Evolutionary conservation across 64 coral and sea anemone species (phyloP).

Genomic region (Exaiptasia diaphana): DNA sequence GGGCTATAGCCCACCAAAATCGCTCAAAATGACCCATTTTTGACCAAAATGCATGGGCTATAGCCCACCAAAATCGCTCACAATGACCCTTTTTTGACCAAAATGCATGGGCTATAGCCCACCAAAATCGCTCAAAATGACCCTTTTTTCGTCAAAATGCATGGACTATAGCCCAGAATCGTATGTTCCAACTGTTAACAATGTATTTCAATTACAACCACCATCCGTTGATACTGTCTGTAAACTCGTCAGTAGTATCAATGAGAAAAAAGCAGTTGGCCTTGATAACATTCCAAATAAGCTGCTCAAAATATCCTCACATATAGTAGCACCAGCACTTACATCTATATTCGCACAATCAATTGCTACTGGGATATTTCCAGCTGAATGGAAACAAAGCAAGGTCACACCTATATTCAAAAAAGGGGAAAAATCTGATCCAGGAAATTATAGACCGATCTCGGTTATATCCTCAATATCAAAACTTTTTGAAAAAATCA

Average conservation of each 20-base stretch:
- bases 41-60: too few relatives aligned
- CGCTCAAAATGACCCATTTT: too few relatives aligned
- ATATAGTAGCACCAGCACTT: conserved; percentile 34
- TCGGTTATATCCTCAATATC: neutral
- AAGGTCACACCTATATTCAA: neutral
- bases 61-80: too few relatives aligned
- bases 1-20: too few relatives aligned
- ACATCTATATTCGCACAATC: conserved; percentile 28
- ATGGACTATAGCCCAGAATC: too few relatives aligned
- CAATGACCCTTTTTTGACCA: too few relatives aligned
- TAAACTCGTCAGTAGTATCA: conserved; percentile 10
- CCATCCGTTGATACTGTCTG: conserved; percentile 5
- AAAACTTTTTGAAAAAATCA: conserved; percentile 11
- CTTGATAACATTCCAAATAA: conserved; percentile 35
- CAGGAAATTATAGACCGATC: conserved; percentile 11
- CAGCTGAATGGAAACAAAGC: neutral
- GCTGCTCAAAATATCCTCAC: conserved; percentile 34
- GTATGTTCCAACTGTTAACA: conserved; percentile 20
- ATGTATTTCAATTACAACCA: neutral
- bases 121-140: too few relatives aligned
- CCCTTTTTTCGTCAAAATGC: too few relatives aligned
- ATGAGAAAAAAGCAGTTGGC: conserved; percentile 42
- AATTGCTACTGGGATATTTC: neutral
- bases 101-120: too few relatives aligned
- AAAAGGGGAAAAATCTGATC: neutral